Conservation (phyloP, 1,140 invertebrate genomes). For the Diorhabda sublineata region DNA sequence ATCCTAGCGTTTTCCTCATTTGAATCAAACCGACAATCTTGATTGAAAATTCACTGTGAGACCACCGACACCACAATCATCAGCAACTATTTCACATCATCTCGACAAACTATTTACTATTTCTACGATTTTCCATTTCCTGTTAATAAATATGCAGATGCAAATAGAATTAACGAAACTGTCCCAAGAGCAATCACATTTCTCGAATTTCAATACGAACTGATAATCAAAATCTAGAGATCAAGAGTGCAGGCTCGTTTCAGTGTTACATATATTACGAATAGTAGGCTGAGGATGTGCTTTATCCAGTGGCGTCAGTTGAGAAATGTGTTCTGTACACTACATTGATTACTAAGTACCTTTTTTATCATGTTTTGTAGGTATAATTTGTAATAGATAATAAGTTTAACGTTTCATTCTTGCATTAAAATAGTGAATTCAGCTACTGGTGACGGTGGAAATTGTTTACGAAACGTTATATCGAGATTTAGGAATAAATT, state of each 20-base stretch:
- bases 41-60: neutral
- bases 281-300: neutral
- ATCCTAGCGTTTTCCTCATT: neutral
- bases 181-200: slow-evolving; percentile 1
- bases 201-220: neutral
- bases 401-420: too few relatives aligned
- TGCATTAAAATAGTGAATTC: too few relatives aligned
- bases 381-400: too few relatives aligned
- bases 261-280: neutral
- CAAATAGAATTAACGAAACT: slow-evolving; percentile 2
- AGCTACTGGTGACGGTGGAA: too few relatives aligned
- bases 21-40: neutral
- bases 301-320: neutral
- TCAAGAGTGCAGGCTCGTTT: slow-evolving; percentile 1
- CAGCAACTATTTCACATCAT: neutral
- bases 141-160: neutral
- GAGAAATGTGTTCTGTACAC: too few relatives aligned
- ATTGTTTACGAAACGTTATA: too few relatives aligned
- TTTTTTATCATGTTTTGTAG: too few relatives aligned
- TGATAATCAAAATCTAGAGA: slow-evolving; percentile 1
- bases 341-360: too few relatives aligned
- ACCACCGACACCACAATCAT: neutral
- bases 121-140: slow-evolving; percentile 2
- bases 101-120: neutral
- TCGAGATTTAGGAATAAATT: too few relatives aligned